These are phyloP conservation scores for Tiliacea citrago DNA, from an alignment of 2,888 invertebrate genomes.

Conservation along the genomic window DNA sequence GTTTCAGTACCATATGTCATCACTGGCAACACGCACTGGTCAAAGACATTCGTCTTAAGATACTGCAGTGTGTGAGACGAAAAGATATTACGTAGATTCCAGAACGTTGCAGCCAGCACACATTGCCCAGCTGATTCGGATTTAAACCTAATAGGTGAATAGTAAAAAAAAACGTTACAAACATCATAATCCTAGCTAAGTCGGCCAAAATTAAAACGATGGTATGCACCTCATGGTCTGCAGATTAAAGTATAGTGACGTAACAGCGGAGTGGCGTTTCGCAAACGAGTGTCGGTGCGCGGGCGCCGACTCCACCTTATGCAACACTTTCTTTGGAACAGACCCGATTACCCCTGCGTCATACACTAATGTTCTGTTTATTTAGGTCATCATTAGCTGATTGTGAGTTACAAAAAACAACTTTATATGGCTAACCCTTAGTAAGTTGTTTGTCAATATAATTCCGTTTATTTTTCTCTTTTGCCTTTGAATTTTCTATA, in stretches of 20 bases:
- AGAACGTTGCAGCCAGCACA: too few species aligned
- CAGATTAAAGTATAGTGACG: slow-evolving; percentile 66
- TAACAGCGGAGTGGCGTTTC: slow-evolving; percentile 73
- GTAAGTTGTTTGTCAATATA: not conserved
- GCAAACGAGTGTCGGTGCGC: slow-evolving; percentile 72
- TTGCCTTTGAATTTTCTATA: not conserved
- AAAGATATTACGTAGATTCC: not conserved
- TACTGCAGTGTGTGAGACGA: not conserved
- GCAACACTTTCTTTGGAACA: slow-evolving; percentile 76
- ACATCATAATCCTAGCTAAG: not conserved
- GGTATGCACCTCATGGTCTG: slow-evolving; percentile 23
- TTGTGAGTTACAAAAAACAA: not conserved
- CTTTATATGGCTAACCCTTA: not conserved
- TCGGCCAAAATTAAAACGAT: not conserved
- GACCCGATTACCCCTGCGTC: slow-evolving; percentile 63
- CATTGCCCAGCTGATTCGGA: not conserved
- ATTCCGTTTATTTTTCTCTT: not conserved
- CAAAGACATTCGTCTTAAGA: not conserved
- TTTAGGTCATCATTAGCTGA: slow-evolving; percentile 11
- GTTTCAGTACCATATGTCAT: too few species aligned
- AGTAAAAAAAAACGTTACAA: too few species aligned
- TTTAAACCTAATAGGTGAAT: too few species aligned
- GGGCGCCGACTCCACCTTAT: slow-evolving; percentile 71
- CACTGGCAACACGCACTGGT: not conserved
- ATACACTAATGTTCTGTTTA: slow-evolving; percentile 47